Conservation (phyloP, 1,140 invertebrate genomes). For the Schlechtendalia chinensis region DNA sequence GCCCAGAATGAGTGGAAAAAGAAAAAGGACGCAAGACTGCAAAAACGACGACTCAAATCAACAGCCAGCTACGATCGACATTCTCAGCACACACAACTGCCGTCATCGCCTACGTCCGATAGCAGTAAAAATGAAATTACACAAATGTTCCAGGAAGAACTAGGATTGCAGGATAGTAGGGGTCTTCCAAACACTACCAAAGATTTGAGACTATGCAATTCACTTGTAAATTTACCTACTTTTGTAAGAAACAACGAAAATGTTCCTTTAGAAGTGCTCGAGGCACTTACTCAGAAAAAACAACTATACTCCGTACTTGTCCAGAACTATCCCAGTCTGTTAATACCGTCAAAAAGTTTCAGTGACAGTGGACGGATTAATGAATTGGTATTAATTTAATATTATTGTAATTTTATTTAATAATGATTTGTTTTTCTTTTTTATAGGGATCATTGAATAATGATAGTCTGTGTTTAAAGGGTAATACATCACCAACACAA, state of each 20-base stretch:
- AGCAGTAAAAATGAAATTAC: neutral
- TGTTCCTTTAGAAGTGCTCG: constrained; percentile 59
- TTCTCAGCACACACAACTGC: constrained; percentile 56
- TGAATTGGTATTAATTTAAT: constrained; percentile 55
- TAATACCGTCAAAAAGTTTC: constrained; percentile 64
- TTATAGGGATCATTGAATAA: neutral
- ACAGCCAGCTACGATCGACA: constrained; percentile 54
- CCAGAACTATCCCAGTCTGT: constrained; percentile 70
- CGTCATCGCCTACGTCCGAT: constrained; percentile 54
- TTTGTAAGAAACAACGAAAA: constrained; percentile 69
- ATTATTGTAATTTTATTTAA: too few species aligned
- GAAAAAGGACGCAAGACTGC: constrained; percentile 56
- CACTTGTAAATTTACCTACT: constrained; percentile 69
- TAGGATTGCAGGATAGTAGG: neutral
- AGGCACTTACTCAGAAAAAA: constrained; percentile 65
- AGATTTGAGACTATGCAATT: constrained; percentile 49
- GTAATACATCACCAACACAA: constrained; percentile 53
- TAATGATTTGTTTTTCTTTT: neutral
- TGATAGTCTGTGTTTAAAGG: neutral
- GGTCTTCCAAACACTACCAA: neutral
- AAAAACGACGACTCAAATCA: constrained; percentile 57
- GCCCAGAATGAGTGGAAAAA: constrained; percentile 66
- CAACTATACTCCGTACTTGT: constrained; percentile 69
- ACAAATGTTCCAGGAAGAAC: neutral
- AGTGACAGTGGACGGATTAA: constrained; percentile 63